Evolutionary conservation across 2,888 invertebrate species (phyloP), one percentile per base, ranked within the genome.

Genomic region (Calameuta filiformis): DNA sequence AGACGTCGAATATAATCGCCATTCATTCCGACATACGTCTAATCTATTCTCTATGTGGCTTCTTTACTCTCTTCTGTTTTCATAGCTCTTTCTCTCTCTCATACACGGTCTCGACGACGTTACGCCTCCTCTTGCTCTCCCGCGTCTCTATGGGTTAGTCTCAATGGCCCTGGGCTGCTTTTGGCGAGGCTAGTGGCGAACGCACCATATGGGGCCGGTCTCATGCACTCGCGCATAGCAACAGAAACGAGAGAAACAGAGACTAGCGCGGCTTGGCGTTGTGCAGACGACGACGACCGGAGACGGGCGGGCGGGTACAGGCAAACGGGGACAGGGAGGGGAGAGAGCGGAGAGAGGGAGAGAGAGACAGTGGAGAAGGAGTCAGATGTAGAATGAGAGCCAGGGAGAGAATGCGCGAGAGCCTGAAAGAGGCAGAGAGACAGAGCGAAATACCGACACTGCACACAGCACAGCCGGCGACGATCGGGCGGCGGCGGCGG

Each of bases 51-150:
- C 40, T 6, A 6, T 6, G 76, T 80, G 69, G 81, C 68, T 75
- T 68, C 73, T 75, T 82, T 68, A 73, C 73, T 77, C 74, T 69
- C 15, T 35, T 23, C n/a, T 3, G 33, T n/a, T 68, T 12, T 74
- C 81, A 76, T 80, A 71, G 81, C 40, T 75, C 90, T 92, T 92
- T 92, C 90, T 92, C 92, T 92, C 92, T 92, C 92, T 92, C 92
- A 92, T 92, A 92, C 93, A 92, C 93, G 92, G 92, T 92, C 92
- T 92, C 92, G 89, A 89, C 4, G 89, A 89, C 88, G 87, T 85
- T 85, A 69, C 76, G 40, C 79, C 83, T 79, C 79, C 92, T 92
- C 92, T 92, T 91, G 90, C 90, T 90, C 92, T 89, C 90, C 90
- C 88, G 90, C 90, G 92, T 35, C 56, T 75, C 75, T 76, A 75